Percentiles rank a stretch among this genome's conserved stretches.
Evolutionary conservation across 2,113 vertebrate species (phyloP).

Genomic region (Spea multiplicata): DNA sequence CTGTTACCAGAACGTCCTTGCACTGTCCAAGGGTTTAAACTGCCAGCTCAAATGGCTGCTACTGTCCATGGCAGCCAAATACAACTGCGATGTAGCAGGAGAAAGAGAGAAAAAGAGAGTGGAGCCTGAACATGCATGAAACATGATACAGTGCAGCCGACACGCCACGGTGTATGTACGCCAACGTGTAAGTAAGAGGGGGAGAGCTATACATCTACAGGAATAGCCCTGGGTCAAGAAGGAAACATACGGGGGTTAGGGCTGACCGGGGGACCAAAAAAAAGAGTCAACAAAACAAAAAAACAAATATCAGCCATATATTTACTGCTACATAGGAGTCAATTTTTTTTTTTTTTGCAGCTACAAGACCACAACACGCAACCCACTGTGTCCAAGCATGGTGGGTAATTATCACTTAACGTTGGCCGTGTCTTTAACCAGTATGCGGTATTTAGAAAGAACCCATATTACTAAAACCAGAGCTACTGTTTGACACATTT

Average conservation of each 20-base stretch:
- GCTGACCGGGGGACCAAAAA: conserved; percentile 51
- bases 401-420: not conserved
- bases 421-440: not conserved
- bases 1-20: conserved; percentile 88
- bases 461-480: too few species aligned
- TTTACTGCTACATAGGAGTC: conserved; percentile 16
- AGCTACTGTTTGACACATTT: too few species aligned
- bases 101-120: conserved; percentile 68
- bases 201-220: conserved; percentile 51
- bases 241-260: conserved; percentile 47
- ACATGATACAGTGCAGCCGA: conserved; percentile 70
- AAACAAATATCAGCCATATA: conserved; percentile 21
- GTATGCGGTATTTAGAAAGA: too few species aligned
- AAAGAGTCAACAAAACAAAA: conserved; percentile 26
- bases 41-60: conserved; percentile 90
- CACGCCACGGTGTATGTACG: conserved; percentile 51
- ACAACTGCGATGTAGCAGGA: conserved; percentile 85
- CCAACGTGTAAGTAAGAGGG: conserved; percentile 52
- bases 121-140: conserved; percentile 75
- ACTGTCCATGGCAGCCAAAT: conserved; percentile 92
- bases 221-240: conserved; percentile 49
- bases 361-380: not conserved
- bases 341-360: not conserved
- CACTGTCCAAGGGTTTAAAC: conserved; percentile 92
- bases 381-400: not conserved